phyloP scores from a whole-genome alignment of 2,888 invertebrate genomes.

The Zele albiditarsus region DNA sequence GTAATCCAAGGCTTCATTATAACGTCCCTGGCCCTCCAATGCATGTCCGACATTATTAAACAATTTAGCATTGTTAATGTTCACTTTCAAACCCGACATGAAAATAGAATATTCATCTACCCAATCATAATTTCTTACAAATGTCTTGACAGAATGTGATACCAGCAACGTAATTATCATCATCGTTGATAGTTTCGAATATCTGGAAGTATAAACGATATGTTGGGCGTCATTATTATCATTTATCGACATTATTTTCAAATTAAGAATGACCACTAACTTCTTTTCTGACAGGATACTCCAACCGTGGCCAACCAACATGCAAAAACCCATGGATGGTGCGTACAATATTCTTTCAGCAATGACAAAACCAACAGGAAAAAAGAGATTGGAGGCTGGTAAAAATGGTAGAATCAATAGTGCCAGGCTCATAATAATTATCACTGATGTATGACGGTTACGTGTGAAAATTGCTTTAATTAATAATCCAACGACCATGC shows the following conservation, averaged over 20 bases:
- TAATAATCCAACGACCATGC: slow-evolving; percentile 77
- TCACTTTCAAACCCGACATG: slow-evolving; percentile 90
- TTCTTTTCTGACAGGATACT: slow-evolving; percentile 79
- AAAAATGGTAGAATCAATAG: slow-evolving; percentile 93
- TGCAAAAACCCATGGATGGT: slow-evolving; percentile 98
- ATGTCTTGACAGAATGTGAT: slow-evolving; percentile 89
- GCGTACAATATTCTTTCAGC: slow-evolving; percentile 96
- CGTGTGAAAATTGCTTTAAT: slow-evolving; percentile 76
- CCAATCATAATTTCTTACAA: slow-evolving; percentile 93
- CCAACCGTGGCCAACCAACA: slow-evolving; percentile 92
- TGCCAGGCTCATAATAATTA: slow-evolving; percentile 86
- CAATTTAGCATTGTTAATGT: slow-evolving; percentile 93
- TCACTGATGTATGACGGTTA: slow-evolving; percentile 78
- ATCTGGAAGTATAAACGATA: slow-evolving; percentile 56
- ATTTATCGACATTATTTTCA: background rate
- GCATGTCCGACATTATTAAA: slow-evolving; percentile 99
- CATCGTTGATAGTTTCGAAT: slow-evolving; percentile 80
- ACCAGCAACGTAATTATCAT: slow-evolving; percentile 81
- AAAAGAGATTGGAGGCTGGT: slow-evolving; percentile 97
- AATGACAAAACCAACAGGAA: slow-evolving; percentile 97
- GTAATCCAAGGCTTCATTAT: slow-evolving; percentile 87
- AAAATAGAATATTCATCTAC: slow-evolving; percentile 94
- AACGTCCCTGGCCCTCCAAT: slow-evolving; percentile 83
- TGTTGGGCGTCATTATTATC: slow-evolving; percentile 17
- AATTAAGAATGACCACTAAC: slow-evolving; percentile 58